A percentile compares a stretch with the other conserved stretches of the same genome.
Evolutionary conservation across 1,140 invertebrate genomes (phyloP).

Genomic region (Lanistes nyassanus): DNA sequence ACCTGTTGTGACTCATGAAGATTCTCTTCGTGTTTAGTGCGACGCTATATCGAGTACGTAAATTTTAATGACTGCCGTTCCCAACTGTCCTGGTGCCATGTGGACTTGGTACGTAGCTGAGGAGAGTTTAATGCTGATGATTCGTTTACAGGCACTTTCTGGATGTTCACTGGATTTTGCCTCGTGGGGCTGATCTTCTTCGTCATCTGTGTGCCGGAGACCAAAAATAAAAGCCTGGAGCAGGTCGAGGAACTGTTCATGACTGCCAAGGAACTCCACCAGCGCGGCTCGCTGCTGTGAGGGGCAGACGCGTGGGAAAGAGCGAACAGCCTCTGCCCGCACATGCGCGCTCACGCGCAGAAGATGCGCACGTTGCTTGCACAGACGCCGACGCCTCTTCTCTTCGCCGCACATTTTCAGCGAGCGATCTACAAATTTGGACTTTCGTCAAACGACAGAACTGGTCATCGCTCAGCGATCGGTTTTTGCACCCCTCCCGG

Average conservation of each 20-base stretch:
- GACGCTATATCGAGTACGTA: too few species aligned
- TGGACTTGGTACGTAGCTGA: too few species aligned
- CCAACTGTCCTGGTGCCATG: too few species aligned
- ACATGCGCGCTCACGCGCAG: not conserved
- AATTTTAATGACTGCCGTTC: not conserved
- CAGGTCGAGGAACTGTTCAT: conserved; percentile 77
- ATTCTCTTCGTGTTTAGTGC: too few species aligned
- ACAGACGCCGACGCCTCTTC: too few species aligned
- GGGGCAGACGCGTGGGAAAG: not conserved
- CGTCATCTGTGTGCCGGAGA: conserved; percentile 87
- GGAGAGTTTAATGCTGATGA: too few species aligned
- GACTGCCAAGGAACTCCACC: conserved; percentile 9
- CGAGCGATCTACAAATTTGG: too few species aligned
- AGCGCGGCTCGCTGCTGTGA: not conserved
- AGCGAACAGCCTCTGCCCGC: not conserved
- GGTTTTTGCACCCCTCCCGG: too few species aligned
- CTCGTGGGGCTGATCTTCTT: conserved; percentile 81
- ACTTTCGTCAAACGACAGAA: too few species aligned
- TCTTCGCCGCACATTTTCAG: too few species aligned
- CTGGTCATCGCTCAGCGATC: too few species aligned
- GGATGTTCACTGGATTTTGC: conserved; percentile 82
- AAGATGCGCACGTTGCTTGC: not conserved
- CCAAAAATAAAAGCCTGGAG: conserved; percentile 86
- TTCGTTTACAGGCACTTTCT: conserved; percentile 74
- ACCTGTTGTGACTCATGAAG: too few species aligned